These are phyloP conservation scores for Verasper variegatus DNA, from an alignment of 2,113 vertebrate species.

Conservation along the genomic window DNA sequence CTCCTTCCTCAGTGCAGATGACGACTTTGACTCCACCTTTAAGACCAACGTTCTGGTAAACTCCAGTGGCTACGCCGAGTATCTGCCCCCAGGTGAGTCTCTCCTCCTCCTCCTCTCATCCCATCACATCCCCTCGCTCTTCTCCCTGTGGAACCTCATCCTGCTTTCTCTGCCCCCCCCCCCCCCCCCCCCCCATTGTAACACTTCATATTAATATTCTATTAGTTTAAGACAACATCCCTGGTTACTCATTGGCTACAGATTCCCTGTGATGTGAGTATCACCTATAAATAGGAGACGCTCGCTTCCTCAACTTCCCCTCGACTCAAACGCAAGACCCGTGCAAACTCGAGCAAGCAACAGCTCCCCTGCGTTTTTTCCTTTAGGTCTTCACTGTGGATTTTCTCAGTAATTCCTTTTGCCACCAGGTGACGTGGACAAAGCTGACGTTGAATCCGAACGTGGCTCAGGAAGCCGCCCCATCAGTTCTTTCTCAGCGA, in stretches of 20 bases:
- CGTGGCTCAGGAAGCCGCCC: constrained; percentile 24
- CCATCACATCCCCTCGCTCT: background rate
- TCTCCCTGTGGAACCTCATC: background rate
- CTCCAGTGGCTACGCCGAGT: constrained; percentile 85
- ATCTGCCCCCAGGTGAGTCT: constrained; percentile 84
- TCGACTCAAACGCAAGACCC: constrained; percentile 28
- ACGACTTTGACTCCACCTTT: constrained; percentile 87
- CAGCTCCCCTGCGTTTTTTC: constrained; percentile 35
- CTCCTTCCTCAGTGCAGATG: constrained; percentile 82
- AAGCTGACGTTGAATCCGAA: constrained; percentile 28
- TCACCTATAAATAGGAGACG: constrained; percentile 58
- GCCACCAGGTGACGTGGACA: constrained; percentile 53
- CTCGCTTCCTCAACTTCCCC: constrained; percentile 28
- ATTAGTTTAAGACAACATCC: constrained; percentile 48
- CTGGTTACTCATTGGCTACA: constrained; percentile 30
- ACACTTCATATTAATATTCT: constrained; percentile 63
- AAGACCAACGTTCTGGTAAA: constrained; percentile 86
- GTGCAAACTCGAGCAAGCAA: constrained; percentile 25
- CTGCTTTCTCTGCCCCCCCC: constrained; percentile 12
- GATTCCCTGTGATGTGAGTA: constrained; percentile 12
- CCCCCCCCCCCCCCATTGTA: constrained; percentile 24
- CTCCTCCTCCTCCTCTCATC: background rate
- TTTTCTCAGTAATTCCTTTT: constrained; percentile 30
- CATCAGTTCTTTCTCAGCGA: constrained; percentile 36
- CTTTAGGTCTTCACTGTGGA: constrained; percentile 43